A percentile compares a stretch with the other conserved stretches of the same genome.
Evolutionary conservation across 2,113 vertebrate genomes (phyloP).

Genomic region (Onychostruthus taczanowskii): DNA sequence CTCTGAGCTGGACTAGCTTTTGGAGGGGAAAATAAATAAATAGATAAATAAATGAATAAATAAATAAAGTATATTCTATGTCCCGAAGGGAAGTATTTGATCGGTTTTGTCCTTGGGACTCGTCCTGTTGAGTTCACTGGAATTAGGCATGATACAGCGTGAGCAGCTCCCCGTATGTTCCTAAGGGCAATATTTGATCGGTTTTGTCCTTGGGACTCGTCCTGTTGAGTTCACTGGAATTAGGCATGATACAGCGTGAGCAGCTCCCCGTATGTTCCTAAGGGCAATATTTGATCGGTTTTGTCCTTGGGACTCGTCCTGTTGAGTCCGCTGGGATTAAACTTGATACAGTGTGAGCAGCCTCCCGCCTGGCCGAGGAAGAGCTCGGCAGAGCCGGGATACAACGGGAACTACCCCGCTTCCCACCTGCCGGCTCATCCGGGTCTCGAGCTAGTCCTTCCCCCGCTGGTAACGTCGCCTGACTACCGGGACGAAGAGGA

Average conservation of each 20-base stretch:
- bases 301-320: not conserved
- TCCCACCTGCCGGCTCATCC: not conserved
- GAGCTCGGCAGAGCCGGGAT: accelerated
- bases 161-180: not conserved
- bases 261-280: not conserved
- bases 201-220: not conserved
- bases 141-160: not conserved
- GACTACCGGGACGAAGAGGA: not conserved
- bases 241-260: not conserved
- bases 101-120: not conserved
- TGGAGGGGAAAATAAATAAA: too few relatives aligned
- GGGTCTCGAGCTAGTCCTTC: accelerated
- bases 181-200: not conserved
- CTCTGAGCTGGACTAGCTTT: not conserved
- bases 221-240: not conserved
- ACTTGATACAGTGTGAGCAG: not conserved
- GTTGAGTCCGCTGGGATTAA: not conserved
- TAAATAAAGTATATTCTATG: not conserved
- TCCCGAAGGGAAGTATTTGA: not conserved
- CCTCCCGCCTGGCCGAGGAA: not conserved
- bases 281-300: not conserved
- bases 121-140: not conserved
- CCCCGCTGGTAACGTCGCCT: accelerated
- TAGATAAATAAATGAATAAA: not conserved
- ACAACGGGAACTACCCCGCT: accelerated